phyloP scores from a whole-genome alignment of 2,113 vertebrate genomes.

The Galemys pyrenaicus region DNA sequence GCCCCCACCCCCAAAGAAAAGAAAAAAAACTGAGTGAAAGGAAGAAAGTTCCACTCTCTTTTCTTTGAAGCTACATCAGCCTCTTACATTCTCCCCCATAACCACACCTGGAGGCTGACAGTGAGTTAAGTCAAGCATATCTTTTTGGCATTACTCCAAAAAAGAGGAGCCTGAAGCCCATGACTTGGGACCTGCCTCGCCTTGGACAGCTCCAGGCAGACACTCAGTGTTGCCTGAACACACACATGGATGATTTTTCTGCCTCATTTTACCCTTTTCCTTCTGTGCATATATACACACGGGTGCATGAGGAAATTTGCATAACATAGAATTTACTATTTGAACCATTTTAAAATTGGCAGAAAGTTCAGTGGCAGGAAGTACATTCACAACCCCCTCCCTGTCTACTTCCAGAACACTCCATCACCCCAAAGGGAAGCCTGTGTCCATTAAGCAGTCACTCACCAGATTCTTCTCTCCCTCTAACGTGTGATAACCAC shows the following conservation, averaged over 20 bases:
- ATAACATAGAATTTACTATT: neutral
- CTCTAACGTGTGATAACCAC: neutral
- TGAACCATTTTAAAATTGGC: neutral
- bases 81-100: neutral
- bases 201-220: neutral
- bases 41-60: neutral
- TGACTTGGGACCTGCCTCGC: accelerated
- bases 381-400: neutral
- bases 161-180: neutral
- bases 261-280: neutral
- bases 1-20: too few relatives aligned
- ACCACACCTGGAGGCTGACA: neutral
- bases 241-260: too few relatives aligned
- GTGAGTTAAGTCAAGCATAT: too few relatives aligned
- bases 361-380: neutral
- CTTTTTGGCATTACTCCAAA: neutral
- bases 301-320: neutral
- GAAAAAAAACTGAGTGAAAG: too few relatives aligned
- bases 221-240: too few relatives aligned
- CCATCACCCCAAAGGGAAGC: neutral
- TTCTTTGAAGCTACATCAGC: accelerated
- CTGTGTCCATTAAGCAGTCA: neutral
- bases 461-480: neutral
- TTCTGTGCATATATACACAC: neutral
- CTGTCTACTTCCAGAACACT: neutral